Conservation (phyloP, 2,888 invertebrate genomes). For the Trachelus stipa region DNA sequence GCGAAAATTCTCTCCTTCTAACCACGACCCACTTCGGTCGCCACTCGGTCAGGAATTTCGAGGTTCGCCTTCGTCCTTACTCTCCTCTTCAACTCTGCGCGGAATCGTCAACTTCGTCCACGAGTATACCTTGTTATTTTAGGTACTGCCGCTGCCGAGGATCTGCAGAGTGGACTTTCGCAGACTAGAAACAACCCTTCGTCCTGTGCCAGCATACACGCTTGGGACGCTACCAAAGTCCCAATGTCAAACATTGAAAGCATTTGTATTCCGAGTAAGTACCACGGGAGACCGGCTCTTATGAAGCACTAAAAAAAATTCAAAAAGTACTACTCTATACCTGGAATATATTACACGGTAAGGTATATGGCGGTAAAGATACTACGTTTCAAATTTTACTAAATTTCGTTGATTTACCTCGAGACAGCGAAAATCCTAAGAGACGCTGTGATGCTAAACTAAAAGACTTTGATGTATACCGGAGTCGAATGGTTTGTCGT, state of each 20-base stretch:
- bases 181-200: not conserved
- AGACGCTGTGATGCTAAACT: not conserved
- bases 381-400: not conserved
- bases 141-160: not conserved
- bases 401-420: not conserved
- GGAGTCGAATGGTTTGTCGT: not conserved
- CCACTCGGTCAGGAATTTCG: conserved; percentile 3
- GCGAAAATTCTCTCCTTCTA: not conserved
- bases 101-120: not conserved
- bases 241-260: not conserved
- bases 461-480: not conserved
- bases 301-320: not conserved
- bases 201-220: not conserved
- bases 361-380: not conserved
- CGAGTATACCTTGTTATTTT: conserved; percentile 8
- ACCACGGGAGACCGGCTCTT: not conserved
- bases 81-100: not conserved
- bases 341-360: not conserved
- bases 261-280: not conserved
- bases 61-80: not conserved
- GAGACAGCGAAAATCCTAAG: not conserved
- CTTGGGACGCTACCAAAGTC: not conserved
- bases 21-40: not conserved
- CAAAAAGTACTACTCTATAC: not conserved
- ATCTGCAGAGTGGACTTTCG: not conserved